Percentiles rank a stretch among this genome's conserved stretches.
Evolutionary conservation across 2,797 vertebrate genomes (phyloP).

Genomic region (Channallabes apus): DNA sequence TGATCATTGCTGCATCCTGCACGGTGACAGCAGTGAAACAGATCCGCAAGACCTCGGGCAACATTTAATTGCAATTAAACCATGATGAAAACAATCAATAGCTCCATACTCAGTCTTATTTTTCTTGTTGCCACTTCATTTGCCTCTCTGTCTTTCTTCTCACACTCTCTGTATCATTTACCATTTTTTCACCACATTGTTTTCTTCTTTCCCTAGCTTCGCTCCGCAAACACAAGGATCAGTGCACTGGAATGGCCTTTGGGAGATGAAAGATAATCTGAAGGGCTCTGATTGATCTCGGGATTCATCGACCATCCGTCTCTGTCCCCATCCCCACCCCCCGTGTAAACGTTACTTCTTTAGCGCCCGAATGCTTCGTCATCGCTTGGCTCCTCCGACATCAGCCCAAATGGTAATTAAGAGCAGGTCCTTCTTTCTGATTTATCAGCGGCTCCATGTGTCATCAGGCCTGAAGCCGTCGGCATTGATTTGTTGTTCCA

Average conservation of each 20-base stretch:
- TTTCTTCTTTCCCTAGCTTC: neutral
- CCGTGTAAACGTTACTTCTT: conserved; percentile 42
- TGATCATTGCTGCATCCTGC: conserved; percentile 59
- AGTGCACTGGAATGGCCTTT: conserved; percentile 20
- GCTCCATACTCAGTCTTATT: conserved; percentile 11
- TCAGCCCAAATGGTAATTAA: conserved; percentile 59
- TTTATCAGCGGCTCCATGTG: conserved; percentile 53
- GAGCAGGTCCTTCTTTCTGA: conserved; percentile 49
- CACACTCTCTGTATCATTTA: conserved; percentile 33
- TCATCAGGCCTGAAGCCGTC: conserved; percentile 26
- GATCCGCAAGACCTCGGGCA: conserved; percentile 67
- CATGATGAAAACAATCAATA: conserved; percentile 75
- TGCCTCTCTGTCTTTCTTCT: conserved; percentile 14
- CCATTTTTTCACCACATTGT: conserved; percentile 1
- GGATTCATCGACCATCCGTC: conserved; percentile 65
- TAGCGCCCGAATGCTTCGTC: conserved; percentile 50
- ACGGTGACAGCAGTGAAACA: conserved; percentile 64
- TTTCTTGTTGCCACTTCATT: conserved; percentile 27
- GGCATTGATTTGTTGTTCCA: conserved; percentile 54
- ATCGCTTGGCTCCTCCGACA: conserved; percentile 51
- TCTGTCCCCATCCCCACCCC: conserved; percentile 47
- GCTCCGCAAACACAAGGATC: neutral
- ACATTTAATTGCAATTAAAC: conserved; percentile 78
- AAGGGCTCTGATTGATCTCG: conserved; percentile 68
- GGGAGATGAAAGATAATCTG: conserved; percentile 69